Evolutionary conservation across 1,140 invertebrate species (phyloP).

Genomic region (Hestina assimilis): DNA sequence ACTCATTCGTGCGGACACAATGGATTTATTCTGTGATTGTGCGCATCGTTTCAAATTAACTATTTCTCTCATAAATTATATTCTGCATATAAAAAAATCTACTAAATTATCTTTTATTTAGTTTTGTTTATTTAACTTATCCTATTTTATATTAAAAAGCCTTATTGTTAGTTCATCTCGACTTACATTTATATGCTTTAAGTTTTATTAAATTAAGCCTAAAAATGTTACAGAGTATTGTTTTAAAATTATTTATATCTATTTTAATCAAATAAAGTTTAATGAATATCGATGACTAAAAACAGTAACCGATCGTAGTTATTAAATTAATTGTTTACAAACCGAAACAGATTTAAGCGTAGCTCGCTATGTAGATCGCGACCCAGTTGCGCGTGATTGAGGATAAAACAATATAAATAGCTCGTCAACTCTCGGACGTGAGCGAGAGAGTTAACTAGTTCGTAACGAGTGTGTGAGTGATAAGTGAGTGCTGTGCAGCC

Average conservation of each 20-base stretch:
- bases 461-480: conserved; percentile 33
- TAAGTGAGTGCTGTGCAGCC: conserved; percentile 25
- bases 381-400: conserved; percentile 73
- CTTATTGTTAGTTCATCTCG: too few species aligned
- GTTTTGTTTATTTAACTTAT: too few species aligned
- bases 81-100: too few species aligned
- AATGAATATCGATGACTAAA: too few species aligned
- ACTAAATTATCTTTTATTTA: too few species aligned
- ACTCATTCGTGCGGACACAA: conserved; percentile 46
- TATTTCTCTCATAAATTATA: conserved; percentile 13
- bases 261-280: too few species aligned
- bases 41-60: conserved; percentile 32
- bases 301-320: too few species aligned
- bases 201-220: too few species aligned
- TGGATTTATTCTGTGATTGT: conserved; percentile 59
- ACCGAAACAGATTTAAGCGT: conserved; percentile 55
- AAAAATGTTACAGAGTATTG: too few species aligned
- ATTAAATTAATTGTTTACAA: conserved; percentile 45
- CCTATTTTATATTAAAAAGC: too few species aligned
- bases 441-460: conserved; percentile 36
- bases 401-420: conserved; percentile 78
- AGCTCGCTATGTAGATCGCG: conserved; percentile 69
- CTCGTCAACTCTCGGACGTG: conserved; percentile 62
- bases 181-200: too few species aligned
- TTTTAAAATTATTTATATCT: too few species aligned